Base-by-base conservation (phyloP, 2,113 vertebrate species). In the Zingel zingel region DNA sequence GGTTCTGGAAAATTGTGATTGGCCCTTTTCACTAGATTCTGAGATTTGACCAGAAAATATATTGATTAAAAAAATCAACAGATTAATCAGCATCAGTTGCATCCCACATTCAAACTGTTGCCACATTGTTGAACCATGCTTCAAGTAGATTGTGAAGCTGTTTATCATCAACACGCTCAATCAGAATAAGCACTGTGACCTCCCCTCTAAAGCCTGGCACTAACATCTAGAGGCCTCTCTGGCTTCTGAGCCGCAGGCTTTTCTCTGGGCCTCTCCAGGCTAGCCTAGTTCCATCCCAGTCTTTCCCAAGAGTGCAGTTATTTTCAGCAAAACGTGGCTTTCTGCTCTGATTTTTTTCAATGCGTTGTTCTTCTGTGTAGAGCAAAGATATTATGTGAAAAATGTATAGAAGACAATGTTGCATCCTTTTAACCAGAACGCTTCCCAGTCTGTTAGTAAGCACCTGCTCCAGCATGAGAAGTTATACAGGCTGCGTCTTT, bases 211-310 rank as follows among this genome's bases (percentile, higher is more conserved):
- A 89, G 59, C 66, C 47, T 78, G 74, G 14, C 74, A 69, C 27
- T 23, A 33, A 51, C 81, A 74, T 65, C 43, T 57, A 43, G 47
- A 74, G 82, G 62, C 80, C 80, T 79, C 69, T 50, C 8, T 1
- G 62, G 36, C 78, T 81, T 53, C 61, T 56, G 61, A 67, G 83
- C 87, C 23, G 25, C 53, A 47, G 65, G 88, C 85, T 85, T 86
- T 85, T 76, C 86, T 85, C 56, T 14, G 21, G 77, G 67, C 77
- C 66, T 81, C 68, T 77, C 56, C 57, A 68, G 74, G 77, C 71
- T 91, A 91, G 83, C 92, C 92, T 87, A 93, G 69, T 93, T 94
- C 84, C 59, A 79, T 83, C 77, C 36, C 56, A 27, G 66, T 39
- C 47, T 67, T 76, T 89, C 91, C 89, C 89, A 79, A 83, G 89